A percentile compares a stretch with the other conserved stretches of the same genome.
phyloP scores from a whole-genome alignment of 2,888 invertebrate species.

The Yponomeuta sedellus region DNA sequence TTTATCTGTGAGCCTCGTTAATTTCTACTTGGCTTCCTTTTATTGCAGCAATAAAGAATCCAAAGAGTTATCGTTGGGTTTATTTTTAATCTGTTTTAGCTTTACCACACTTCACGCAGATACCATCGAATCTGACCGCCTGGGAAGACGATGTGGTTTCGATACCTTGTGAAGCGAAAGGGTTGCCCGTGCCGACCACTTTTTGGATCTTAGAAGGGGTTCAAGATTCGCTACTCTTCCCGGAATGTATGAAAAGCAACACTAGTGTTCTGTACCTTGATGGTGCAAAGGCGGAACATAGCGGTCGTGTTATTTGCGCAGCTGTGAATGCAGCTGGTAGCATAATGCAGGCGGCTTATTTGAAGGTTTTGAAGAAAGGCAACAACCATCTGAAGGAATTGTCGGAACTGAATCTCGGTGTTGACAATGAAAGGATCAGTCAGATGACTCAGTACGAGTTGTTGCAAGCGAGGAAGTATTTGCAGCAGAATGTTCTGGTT shows the following conservation, averaged over 20 bases:
- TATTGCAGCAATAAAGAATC: constrained; percentile 12
- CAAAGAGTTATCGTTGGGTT: constrained; percentile 6
- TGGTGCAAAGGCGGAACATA: constrained; percentile 60
- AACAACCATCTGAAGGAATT: constrained; percentile 55
- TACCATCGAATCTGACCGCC: constrained; percentile 91
- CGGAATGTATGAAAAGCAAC: constrained; percentile 70
- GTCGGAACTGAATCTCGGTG: constrained; percentile 46
- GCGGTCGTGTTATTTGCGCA: constrained; percentile 69
- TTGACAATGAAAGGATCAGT: constrained; percentile 53
- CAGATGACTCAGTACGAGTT: constrained; percentile 84
- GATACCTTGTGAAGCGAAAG: constrained; percentile 94
- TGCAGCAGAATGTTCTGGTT: constrained; percentile 88
- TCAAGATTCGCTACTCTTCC: constrained; percentile 78
- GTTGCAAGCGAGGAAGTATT: constrained; percentile 85
- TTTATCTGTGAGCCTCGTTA: constrained; percentile 2
- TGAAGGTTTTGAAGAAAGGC: constrained; percentile 63
- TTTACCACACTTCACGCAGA: constrained; percentile 89
- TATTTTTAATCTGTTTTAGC: constrained; percentile 77
- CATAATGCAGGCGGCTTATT: constrained; percentile 70
- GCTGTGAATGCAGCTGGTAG: constrained; percentile 71
- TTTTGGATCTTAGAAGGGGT: constrained; percentile 97
- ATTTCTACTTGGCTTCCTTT: constrained; percentile 14
- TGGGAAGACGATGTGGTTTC: constrained; percentile 91
- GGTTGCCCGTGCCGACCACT: constrained; percentile 94
- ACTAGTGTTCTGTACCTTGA: constrained; percentile 67